phyloP scores from a whole-genome alignment of 1,140 invertebrate species.

The Coptotermes formosanus region DNA sequence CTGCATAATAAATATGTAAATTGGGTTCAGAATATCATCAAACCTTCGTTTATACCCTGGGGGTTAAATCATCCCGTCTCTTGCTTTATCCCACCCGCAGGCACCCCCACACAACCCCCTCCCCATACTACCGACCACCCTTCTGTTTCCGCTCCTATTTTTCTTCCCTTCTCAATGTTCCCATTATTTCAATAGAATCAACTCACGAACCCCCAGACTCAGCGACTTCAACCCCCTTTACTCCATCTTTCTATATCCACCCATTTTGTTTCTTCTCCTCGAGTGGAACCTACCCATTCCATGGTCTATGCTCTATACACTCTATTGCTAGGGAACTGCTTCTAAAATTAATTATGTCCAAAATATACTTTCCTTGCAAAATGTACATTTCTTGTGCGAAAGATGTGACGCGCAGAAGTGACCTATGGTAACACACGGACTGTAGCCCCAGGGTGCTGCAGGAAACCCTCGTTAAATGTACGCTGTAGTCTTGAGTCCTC shows the following conservation, averaged over 20 bases:
- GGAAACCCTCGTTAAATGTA: neutral
- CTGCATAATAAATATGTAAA: neutral
- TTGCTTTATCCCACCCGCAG: constrained; percentile 7
- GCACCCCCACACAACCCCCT: neutral
- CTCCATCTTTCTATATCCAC: neutral
- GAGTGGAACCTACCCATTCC: neutral
- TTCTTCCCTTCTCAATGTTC: neutral
- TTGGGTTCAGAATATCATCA: constrained; percentile 9
- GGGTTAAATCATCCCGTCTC: constrained; percentile 1
- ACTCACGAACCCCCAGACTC: neutral
- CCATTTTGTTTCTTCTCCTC: neutral
- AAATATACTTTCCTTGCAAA: constrained; percentile 13
- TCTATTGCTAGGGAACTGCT: neutral
- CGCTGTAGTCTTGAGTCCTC: no score
- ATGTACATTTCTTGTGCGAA: neutral
- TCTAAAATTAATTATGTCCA: constrained; percentile 15
- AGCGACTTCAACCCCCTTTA: neutral
- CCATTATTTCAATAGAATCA: neutral
- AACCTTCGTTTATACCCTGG: neutral
- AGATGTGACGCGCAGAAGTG: neutral
- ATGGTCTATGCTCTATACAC: neutral
- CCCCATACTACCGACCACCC: neutral
- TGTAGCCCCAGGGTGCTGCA: neutral
- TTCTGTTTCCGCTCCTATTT: constrained; percentile 18
- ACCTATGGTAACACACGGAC: neutral